Percentiles rank a stretch among this genome's conserved stretches.
phyloP scores from a whole-genome alignment of 2,888 invertebrate genomes.

The Cacoxenus indagator region DNA sequence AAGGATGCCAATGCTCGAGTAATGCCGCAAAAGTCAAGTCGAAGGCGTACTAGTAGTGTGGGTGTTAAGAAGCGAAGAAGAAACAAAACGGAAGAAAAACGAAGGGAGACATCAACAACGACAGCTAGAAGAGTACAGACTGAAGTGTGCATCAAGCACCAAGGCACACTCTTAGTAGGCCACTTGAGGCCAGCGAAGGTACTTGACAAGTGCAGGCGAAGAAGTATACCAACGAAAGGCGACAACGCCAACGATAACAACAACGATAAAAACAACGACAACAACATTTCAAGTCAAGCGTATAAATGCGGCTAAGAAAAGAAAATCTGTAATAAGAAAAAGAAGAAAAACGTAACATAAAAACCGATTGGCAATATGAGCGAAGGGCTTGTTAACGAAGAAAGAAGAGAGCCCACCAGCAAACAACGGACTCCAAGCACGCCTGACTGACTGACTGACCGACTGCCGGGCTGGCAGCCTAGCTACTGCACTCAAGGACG shows the following conservation, averaged over 20 bases:
- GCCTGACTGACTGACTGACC: not conserved
- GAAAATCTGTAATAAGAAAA: no score
- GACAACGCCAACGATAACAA: slow-evolving; percentile 36
- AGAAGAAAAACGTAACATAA: no score
- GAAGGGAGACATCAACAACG: not conserved
- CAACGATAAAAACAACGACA: slow-evolving; percentile 25
- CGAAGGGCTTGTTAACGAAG: no score
- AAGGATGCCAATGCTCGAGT: not conserved
- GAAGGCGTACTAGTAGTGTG: not conserved
- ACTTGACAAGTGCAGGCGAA: slow-evolving; percentile 57
- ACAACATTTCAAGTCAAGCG: slow-evolving; percentile 43
- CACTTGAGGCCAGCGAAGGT: slow-evolving; percentile 46
- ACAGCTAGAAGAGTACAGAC: not conserved
- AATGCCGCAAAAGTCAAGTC: slow-evolving; percentile 1
- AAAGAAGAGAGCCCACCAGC: slow-evolving; percentile 47
- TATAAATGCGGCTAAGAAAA: no score
- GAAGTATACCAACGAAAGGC: slow-evolving; percentile 27
- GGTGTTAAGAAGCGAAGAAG: not conserved
- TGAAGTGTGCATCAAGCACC: slow-evolving; percentile 12
- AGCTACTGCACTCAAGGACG: slow-evolving; percentile 11
- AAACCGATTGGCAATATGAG: no score
- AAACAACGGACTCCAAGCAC: slow-evolving; percentile 55
- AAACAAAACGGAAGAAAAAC: not conserved
- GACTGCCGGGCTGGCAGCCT: not conserved
- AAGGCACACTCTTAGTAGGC: slow-evolving; percentile 48